These are phyloP conservation scores for Spheniscus mendiculus DNA, from an alignment of 2,113 vertebrate genomes.

Conservation along the genomic window DNA sequence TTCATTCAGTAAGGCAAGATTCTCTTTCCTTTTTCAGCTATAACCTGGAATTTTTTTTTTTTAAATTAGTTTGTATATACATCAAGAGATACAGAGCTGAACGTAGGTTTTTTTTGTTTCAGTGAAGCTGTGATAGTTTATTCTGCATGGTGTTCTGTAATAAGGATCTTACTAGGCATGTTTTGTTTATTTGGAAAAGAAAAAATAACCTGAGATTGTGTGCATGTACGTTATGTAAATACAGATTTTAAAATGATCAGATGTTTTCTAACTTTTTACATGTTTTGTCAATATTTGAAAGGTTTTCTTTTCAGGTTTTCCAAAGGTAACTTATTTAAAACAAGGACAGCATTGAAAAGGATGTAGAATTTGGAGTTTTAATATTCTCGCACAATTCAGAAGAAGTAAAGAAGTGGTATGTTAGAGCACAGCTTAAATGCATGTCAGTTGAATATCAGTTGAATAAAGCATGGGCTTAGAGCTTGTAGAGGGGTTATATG, in stretches of 20 bases:
- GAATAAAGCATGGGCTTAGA: slow-evolving; percentile 61
- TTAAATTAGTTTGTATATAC: neutral
- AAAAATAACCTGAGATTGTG: neutral
- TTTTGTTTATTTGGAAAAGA: neutral
- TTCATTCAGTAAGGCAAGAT: neutral
- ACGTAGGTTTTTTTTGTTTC: neutral
- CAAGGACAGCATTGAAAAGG: neutral
- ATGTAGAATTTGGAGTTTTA: neutral
- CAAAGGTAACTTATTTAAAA: neutral
- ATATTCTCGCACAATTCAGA: neutral
- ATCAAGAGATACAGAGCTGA: neutral
- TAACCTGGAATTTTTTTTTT: neutral
- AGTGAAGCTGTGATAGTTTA: neutral
- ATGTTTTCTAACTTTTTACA: neutral
- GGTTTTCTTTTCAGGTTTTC: slow-evolving; percentile 17
- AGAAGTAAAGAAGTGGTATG: slow-evolving; percentile 57
- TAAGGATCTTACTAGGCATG: neutral
- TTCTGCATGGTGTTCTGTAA: neutral
- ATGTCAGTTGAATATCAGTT: slow-evolving; percentile 60
- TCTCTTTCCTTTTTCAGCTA: neutral
- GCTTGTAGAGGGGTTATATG: slow-evolving; percentile 60
- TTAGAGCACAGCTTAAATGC: slow-evolving; percentile 65
- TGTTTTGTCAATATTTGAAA: neutral
- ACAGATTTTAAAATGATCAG: neutral
- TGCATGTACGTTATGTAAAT: neutral